A percentile compares a stretch with the other conserved stretches of the same genome.
These are phyloP conservation scores for Drosophila tropicalis DNA, from an alignment of 1,140 invertebrate genomes.

Conservation along the genomic window DNA sequence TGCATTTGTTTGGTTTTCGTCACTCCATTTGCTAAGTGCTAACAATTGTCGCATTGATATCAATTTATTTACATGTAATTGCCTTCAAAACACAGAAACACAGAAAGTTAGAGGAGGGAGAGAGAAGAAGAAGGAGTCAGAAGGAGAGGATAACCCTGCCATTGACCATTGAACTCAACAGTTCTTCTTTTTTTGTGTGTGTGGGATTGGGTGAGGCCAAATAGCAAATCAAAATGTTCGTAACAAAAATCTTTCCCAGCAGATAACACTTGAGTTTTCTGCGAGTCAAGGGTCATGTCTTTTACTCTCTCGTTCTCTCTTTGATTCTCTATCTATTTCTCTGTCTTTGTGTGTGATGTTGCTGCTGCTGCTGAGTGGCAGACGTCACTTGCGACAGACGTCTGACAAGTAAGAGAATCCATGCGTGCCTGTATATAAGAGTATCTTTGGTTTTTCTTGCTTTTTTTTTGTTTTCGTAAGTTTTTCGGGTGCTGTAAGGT, in stretches of 20 bases:
- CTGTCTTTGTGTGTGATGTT: neutral
- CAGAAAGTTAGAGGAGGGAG: neutral
- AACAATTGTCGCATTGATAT: slow-evolving; percentile 64
- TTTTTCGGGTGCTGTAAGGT: slow-evolving; percentile 36
- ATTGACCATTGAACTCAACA: slow-evolving; percentile 70
- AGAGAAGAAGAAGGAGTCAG: neutral
- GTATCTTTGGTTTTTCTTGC: slow-evolving; percentile 45
- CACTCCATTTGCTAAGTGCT: slow-evolving; percentile 63
- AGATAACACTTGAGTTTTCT: slow-evolving; percentile 54
- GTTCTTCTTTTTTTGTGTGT: neutral
- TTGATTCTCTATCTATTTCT: slow-evolving; percentile 7
- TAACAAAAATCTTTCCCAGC: slow-evolving; percentile 35
- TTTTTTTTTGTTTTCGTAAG: slow-evolving; percentile 54
- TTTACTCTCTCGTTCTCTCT: neutral
- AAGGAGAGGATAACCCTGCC: slow-evolving; percentile 23
- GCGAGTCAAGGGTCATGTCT: slow-evolving; percentile 58
- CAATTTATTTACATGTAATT: slow-evolving; percentile 67
- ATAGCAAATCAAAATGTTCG: slow-evolving; percentile 42
- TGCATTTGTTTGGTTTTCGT: slow-evolving; percentile 54
- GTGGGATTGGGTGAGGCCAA: slow-evolving; percentile 21
- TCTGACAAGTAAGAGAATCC: slow-evolving; percentile 67
- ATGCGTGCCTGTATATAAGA: slow-evolving; percentile 24
- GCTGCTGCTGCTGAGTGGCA: slow-evolving; percentile 60
- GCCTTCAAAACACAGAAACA: slow-evolving; percentile 26
- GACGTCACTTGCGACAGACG: slow-evolving; percentile 72